A percentile compares a stretch with the other conserved stretches of the same genome.
These are phyloP conservation scores for Danio choprae DNA, from an alignment of 2,797 vertebrate species.

Conservation along the genomic window DNA sequence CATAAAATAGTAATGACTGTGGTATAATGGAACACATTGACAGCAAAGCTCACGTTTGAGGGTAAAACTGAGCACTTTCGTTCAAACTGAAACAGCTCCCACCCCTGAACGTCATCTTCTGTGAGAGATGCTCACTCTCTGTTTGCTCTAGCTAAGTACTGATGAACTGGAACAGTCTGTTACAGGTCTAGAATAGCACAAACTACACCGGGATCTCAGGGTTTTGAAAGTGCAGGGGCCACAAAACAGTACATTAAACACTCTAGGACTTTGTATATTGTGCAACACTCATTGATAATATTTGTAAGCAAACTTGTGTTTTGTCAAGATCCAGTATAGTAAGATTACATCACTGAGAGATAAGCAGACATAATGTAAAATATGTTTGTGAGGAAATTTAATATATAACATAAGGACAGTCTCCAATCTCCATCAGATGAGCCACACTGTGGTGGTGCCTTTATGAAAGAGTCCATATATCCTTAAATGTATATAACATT, in stretches of 20 bases:
- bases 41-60: slow-evolving; percentile 50
- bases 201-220: not conserved
- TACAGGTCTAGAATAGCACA: not conserved
- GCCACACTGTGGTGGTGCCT: no score
- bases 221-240: not conserved
- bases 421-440: no score
- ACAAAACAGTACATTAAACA: not conserved
- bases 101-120: slow-evolving; percentile 50
- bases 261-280: not conserved
- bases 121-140: slow-evolving; percentile 38
- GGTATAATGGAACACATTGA: slow-evolving; percentile 58
- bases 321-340: no score
- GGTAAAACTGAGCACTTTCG: slow-evolving; percentile 22
- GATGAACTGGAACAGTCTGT: not conserved
- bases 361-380: no score
- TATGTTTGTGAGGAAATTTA: no score
- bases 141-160: slow-evolving; percentile 56
- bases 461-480: no score
- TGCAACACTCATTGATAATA: no score
- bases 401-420: no score
- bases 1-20: slow-evolving; percentile 57
- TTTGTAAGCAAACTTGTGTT: no score
- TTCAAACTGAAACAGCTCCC: slow-evolving; percentile 46
- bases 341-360: no score
- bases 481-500: no score